Percentiles rank a stretch among this genome's conserved stretches.
These are phyloP conservation scores for Stomatorhinus walkeri DNA, from an alignment of 2,797 vertebrate species.

Conservation along the genomic window DNA sequence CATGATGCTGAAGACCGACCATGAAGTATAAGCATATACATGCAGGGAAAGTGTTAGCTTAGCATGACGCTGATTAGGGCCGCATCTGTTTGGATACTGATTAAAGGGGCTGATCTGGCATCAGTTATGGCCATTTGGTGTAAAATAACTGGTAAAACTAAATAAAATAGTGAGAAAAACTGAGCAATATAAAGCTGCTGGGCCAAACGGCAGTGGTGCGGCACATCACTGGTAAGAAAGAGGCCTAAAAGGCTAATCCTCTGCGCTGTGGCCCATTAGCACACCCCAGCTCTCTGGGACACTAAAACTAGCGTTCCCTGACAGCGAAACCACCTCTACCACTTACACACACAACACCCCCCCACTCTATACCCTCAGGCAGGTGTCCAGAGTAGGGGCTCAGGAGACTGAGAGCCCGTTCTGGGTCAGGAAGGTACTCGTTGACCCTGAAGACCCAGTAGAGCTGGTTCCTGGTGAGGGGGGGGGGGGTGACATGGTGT, in stretches of 20 bases:
- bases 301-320: background rate
- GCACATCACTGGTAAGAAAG: background rate
- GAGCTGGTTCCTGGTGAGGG: background rate
- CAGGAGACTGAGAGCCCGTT: background rate
- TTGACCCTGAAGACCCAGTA: background rate
- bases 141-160: background rate
- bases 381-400: background rate
- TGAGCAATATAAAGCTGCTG: background rate
- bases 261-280: background rate
- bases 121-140: background rate
- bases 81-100: background rate
- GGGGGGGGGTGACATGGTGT: background rate
- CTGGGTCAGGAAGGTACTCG: background rate
- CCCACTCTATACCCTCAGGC: background rate
- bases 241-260: background rate
- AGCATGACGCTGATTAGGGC: background rate
- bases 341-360: background rate
- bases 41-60: background rate
- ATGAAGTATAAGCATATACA: background rate
- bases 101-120: background rate
- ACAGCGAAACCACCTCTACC: background rate
- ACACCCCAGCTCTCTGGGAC: background rate
- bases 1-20: background rate
- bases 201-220: background rate
- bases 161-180: background rate